A percentile compares a stretch with the other conserved stretches of the same genome.
Evolutionary conservation across 2,888 invertebrate genomes (phyloP).

Genomic region (Cactoblastis cactorum): DNA sequence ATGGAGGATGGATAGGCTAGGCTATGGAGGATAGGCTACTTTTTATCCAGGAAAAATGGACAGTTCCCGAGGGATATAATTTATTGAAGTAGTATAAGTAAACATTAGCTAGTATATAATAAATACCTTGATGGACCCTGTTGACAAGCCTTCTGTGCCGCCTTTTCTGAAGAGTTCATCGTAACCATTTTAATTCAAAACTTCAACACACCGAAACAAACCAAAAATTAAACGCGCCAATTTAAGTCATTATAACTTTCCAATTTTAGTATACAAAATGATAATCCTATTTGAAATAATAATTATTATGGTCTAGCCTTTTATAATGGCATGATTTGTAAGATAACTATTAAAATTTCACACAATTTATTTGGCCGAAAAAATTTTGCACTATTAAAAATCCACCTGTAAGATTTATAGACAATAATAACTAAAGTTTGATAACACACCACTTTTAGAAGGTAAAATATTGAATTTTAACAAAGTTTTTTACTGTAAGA

Average conservation of each 20-base stretch:
- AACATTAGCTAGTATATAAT: too few species aligned
- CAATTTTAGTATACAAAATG: neutral
- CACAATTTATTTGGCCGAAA: neutral
- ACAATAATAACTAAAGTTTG: neutral
- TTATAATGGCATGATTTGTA: neutral
- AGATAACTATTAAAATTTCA: neutral
- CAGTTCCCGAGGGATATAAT: too few species aligned
- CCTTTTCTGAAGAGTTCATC: slow-evolving; percentile 75
- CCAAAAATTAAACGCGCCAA: slow-evolving; percentile 24
- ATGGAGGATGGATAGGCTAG: too few species aligned
- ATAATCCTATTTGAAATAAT: neutral
- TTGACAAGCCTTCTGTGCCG: slow-evolving; percentile 76
- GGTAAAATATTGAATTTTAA: neutral
- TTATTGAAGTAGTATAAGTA: too few species aligned
- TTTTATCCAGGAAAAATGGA: too few species aligned
- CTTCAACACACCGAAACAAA: slow-evolving; percentile 19
- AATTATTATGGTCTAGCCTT: neutral
- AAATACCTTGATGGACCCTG: slow-evolving; percentile 69
- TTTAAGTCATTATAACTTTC: slow-evolving; percentile 10
- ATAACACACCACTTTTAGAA: neutral
- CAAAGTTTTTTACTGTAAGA: neutral
- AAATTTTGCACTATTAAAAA: neutral
- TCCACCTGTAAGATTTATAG: neutral
- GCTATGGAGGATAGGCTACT: too few species aligned
- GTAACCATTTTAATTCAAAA: slow-evolving; percentile 68